These are phyloP conservation scores for Andrena minutula DNA, from an alignment of 2,888 invertebrate species.

Conservation along the genomic window DNA sequence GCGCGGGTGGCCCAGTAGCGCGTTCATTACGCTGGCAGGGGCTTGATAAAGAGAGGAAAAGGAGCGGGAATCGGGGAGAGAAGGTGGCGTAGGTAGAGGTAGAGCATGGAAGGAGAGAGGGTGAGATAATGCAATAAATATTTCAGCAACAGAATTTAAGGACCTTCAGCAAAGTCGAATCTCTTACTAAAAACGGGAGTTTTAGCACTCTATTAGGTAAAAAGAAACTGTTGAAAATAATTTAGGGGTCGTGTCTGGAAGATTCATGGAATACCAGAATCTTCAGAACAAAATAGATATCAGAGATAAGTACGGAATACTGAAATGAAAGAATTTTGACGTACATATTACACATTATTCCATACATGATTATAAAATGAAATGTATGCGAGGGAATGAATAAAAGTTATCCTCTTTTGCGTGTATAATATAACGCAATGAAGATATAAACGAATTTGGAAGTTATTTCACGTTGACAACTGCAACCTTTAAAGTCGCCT, in stretches of 20 bases:
- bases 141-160: neutral
- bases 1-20: constrained; percentile 77
- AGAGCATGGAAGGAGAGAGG: neutral
- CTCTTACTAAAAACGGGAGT: no score
- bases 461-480: neutral
- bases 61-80: neutral
- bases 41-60: constrained; percentile 52
- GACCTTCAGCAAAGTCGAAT: neutral
- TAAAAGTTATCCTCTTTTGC: neutral
- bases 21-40: constrained; percentile 80
- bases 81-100: neutral
- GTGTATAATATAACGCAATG: neutral
- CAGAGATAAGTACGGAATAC: no score
- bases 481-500: neutral
- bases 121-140: constrained; percentile 1
- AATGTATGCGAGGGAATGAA: no score
- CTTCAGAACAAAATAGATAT: no score
- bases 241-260: no score
- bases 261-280: no score
- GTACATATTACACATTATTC: no score
- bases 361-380: no score
- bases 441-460: neutral
- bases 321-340: no score
- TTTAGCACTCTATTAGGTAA: no score
- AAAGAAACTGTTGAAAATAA: no score